A percentile compares a stretch with the other conserved stretches of the same genome.
Conservation (phyloP, 2,113 vertebrate genomes). For the Anthoscopus minutus region DNA sequence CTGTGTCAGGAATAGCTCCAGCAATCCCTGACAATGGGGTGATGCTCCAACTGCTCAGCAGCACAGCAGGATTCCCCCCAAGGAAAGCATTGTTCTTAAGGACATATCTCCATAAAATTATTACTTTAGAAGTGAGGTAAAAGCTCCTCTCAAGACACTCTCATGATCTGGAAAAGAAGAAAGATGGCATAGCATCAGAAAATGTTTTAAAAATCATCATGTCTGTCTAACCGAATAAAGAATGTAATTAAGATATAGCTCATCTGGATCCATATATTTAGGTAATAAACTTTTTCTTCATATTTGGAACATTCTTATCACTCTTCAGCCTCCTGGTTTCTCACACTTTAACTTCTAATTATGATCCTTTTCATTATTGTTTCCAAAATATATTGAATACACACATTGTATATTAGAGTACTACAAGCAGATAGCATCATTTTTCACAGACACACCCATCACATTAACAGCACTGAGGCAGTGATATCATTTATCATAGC, state of each 20-base stretch:
- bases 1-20: not conserved
- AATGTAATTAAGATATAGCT: not conserved
- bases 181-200: not conserved
- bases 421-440: not conserved
- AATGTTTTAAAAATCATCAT: not conserved
- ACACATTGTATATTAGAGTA: not conserved
- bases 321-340: not conserved
- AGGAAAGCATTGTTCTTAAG: not conserved
- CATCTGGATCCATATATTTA: not conserved
- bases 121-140: not conserved
- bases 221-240: not conserved
- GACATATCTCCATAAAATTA: not conserved
- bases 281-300: not conserved
- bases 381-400: rapidly evolving
- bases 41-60: not conserved
- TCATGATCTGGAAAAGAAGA: not conserved
- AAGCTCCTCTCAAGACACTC: not conserved
- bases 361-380: not conserved
- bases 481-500: not conserved
- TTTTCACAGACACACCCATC: not conserved
- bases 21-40: not conserved
- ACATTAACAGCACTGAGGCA: not conserved
- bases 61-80: not conserved
- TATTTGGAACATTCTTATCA: not conserved
- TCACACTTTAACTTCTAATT: not conserved